Evolutionary conservation across 2,888 invertebrate species (phyloP).

Genomic region (Zhengitettix transpicula): DNA sequence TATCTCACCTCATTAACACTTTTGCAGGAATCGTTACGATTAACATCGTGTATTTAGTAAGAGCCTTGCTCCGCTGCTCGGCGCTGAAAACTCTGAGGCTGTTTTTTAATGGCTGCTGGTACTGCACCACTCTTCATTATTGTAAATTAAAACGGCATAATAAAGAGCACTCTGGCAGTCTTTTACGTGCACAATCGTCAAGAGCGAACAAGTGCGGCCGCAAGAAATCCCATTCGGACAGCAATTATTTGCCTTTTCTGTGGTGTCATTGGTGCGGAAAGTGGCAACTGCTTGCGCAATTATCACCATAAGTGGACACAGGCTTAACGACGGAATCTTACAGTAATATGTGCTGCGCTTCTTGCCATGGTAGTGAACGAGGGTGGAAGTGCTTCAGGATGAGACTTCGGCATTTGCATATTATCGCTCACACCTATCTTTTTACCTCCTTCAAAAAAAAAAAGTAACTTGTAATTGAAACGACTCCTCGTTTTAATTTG

Average conservation of each 20-base stretch:
- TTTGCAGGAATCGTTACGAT: neutral
- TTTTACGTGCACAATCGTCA: neutral
- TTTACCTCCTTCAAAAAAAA: no score
- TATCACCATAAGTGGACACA: neutral
- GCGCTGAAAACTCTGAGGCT: neutral
- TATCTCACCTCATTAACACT: neutral
- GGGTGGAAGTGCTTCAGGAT: no score
- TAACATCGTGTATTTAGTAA: neutral
- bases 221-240: neutral
- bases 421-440: no score
- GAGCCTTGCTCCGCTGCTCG: neutral
- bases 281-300: neutral
- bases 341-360: neutral
- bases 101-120: neutral
- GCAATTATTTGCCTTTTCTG: neutral
- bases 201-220: neutral
- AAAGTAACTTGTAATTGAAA: no score
- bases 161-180: neutral
- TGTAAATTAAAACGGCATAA: neutral
- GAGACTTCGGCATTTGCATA: no score
- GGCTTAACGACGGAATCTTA: neutral
- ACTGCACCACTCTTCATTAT: neutral
- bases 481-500: no score
- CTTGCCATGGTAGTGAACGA: neutral
- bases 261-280: neutral